A percentile compares a stretch with the other conserved stretches of the same genome.
phyloP scores from a whole-genome alignment of 2,888 invertebrate genomes.

The Patella depressa region DNA sequence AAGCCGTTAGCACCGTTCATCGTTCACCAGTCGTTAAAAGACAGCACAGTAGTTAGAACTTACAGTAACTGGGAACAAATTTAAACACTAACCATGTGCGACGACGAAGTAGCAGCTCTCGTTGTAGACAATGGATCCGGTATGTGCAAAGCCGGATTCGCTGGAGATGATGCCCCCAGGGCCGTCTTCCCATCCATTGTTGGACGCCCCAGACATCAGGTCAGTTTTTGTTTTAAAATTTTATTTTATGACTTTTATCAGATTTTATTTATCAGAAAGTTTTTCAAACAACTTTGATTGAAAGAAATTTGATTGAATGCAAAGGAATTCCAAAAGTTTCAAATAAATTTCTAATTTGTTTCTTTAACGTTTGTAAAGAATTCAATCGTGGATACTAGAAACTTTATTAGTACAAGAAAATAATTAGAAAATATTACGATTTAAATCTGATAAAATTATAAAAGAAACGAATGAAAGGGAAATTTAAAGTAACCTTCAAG shows the following conservation, averaged over 20 bases:
- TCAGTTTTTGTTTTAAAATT: constrained; percentile 10
- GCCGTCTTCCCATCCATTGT: constrained; percentile 33
- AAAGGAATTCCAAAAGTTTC: no score
- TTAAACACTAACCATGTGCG: not conserved
- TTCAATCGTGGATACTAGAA: no score
- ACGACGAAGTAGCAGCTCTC: constrained; percentile 13
- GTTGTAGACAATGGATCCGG: constrained; percentile 11
- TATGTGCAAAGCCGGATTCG: constrained; percentile 33
- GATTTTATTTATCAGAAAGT: no score
- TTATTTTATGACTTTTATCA: not conserved
- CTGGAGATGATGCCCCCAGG: constrained; percentile 32
- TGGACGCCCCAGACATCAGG: constrained; percentile 33
- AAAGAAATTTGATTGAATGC: no score
- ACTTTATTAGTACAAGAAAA: no score
- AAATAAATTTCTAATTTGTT: no score
- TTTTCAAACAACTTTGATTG: no score
- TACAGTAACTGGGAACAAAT: not conserved
- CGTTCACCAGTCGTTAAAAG: constrained; percentile 9
- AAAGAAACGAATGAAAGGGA: no score
- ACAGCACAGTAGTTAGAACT: constrained; percentile 10
- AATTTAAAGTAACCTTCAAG: no score
- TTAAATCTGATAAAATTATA: no score
- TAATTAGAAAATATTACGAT: no score
- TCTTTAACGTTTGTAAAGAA: no score
- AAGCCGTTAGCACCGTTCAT: constrained; percentile 5